Evolutionary conservation across 2,888 invertebrate species (phyloP).

Genomic region (Drosophila ustulata): DNA sequence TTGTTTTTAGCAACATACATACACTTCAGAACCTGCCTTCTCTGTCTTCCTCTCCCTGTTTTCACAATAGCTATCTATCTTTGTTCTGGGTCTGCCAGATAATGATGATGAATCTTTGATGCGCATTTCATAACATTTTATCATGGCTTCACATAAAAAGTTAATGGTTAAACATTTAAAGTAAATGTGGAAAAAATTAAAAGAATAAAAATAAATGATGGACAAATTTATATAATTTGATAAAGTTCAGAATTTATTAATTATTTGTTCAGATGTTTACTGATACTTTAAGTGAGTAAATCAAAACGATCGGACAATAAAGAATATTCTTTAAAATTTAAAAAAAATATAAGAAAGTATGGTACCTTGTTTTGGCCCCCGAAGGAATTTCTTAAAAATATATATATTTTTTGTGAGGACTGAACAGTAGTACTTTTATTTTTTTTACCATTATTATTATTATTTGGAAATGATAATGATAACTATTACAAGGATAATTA

Average conservation of each 20-base stretch:
- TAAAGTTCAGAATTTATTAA: neutral
- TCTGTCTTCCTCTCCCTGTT: neutral
- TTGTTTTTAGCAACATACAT: slow-evolving; percentile 52
- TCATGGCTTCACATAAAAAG: slow-evolving; percentile 48
- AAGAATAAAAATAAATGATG: too few relatives aligned
- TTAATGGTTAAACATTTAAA: slow-evolving; percentile 8
- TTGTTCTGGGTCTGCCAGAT: slow-evolving; percentile 15
- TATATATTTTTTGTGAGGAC: too few relatives aligned
- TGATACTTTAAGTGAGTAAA: too few relatives aligned
- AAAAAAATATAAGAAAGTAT: too few relatives aligned
- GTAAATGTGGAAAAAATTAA: slow-evolving; percentile 15
- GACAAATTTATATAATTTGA: neutral
- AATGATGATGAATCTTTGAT: slow-evolving; percentile 63
- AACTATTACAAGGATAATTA: too few relatives aligned
- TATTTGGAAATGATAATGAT: too few relatives aligned
- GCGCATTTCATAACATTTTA: slow-evolving; percentile 50
- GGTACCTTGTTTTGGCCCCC: too few relatives aligned
- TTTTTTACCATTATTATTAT: too few relatives aligned
- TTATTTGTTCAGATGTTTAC: neutral
- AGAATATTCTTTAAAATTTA: too few relatives aligned
- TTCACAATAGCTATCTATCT: neutral
- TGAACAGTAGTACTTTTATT: too few relatives aligned
- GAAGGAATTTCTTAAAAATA: too few relatives aligned
- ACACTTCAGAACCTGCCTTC: slow-evolving; percentile 15
- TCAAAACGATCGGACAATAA: too few relatives aligned